Base-by-base conservation (phyloP, 2,113 vertebrate species). In the Xyrauchen texanus region DNA sequence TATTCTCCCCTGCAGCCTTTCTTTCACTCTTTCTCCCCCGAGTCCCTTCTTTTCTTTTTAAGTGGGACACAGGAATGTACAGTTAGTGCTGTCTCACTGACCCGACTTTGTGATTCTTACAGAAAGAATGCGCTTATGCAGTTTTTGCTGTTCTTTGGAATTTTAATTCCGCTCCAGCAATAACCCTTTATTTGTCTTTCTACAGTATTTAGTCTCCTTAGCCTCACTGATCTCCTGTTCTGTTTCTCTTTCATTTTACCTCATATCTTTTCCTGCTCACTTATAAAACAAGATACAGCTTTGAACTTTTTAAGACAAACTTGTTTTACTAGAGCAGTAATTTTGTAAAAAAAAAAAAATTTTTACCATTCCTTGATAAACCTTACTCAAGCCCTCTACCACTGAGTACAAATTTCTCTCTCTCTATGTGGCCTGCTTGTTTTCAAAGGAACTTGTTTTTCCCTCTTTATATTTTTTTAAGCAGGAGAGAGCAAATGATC, bases 71-170 rank as follows among this genome's bases (percentile, higher is more conserved):
- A 61, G 76, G 65, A 70, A 62, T 79, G 49, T 81, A 81, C 71
- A 71, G 69, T 81, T 55, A 75, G 70, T 68, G 60, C 52, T 77
- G 72, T 71, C 61, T 80, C 68, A 49, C 62, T 73, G 74, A 62
- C 65, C 64, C n/a, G 68, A 61, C 62, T 70, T 42, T 0, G 10
- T 81, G 66, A 81, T 63, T 65, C 47, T 13, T 49, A 70, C 58
- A 34, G 34, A 42, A 61, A 55, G 55, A 78, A 84, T 76, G 34
- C 8, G 53, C 67, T 67, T 64, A 78, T 62, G 45, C 62, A 66
- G 72, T n/a, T 12, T 76, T 65, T 65, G 49, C 13, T 7, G 47
- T 6, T 10, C 6, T 47, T 63, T 16, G 42, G 21, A 34, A 34
- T 34, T 34, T 34, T 1, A 34, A 34, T 34, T 34, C 21, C 21